Conservation (phyloP, 1,140 invertebrate genomes). For the Penaeus chinensis region DNA sequence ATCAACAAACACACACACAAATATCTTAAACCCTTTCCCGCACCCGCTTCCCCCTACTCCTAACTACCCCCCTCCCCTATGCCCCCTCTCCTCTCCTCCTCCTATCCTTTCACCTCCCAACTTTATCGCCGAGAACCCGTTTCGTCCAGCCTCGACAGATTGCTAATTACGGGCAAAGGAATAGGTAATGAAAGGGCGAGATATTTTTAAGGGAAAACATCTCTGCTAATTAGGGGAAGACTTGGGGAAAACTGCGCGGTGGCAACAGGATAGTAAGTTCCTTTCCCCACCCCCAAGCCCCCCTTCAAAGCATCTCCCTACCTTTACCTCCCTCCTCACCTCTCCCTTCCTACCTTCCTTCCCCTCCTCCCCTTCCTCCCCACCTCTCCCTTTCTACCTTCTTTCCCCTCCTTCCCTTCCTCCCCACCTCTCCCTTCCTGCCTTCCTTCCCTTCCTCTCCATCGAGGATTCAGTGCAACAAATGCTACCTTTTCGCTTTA, state of each 20-base stretch:
- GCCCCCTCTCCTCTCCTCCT: not conserved
- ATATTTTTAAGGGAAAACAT: conserved; percentile 25
- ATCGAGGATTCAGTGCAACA: too few relatives aligned
- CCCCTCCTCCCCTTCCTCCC: too few relatives aligned
- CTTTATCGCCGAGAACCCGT: not conserved
- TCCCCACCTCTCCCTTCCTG: not conserved
- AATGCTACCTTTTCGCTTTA: not conserved
- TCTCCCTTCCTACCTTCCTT: too few relatives aligned
- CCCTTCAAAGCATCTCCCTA: not conserved
- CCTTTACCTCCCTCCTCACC: not conserved
- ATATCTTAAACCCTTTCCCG: too few relatives aligned
- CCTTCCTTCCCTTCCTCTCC: not conserved
- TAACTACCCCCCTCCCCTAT: not conserved
- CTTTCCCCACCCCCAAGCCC: not conserved
- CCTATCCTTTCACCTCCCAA: not conserved
- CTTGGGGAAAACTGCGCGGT: too few relatives aligned
- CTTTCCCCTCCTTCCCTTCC: not conserved
- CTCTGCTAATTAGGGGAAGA: conserved; percentile 14
- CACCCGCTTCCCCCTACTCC: not conserved
- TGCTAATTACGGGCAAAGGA: conserved; percentile 24
- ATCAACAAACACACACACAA: too few relatives aligned
- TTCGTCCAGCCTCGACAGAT: conserved; percentile 13
- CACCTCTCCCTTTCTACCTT: not conserved
- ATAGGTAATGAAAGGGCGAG: conserved; percentile 25
- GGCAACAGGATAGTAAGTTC: not conserved